Conservation (phyloP, 2,113 vertebrate genomes). For the Scartelaos histophorus region DNA sequence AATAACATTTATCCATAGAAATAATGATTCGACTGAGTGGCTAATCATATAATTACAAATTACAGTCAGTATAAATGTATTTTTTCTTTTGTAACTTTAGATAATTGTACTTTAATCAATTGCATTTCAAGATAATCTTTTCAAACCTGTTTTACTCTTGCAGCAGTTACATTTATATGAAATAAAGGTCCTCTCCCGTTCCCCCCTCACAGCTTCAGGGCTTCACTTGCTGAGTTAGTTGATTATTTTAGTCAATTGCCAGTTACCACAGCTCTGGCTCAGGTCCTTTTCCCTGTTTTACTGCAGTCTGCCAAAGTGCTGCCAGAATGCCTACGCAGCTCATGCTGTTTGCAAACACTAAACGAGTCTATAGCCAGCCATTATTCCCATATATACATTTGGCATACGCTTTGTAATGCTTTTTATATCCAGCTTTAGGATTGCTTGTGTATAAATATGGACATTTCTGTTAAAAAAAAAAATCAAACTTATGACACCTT, state of each 20-base stretch:
- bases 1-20: too few relatives aligned
- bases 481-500: neutral
- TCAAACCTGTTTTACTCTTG: too few relatives aligned
- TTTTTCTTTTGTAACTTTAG: neutral
- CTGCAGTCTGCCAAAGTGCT: slow-evolving; percentile 1
- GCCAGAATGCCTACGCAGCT: slow-evolving; percentile 2
- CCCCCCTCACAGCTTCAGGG: neutral
- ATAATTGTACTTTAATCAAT: neutral
- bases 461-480: neutral
- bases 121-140: too few relatives aligned
- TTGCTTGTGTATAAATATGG: neutral
- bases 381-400: slow-evolving; percentile 1
- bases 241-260: slow-evolving; percentile 1
- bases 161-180: too few relatives aligned
- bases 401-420: neutral
- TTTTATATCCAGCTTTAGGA: neutral
- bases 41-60: too few relatives aligned
- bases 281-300: neutral
- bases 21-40: too few relatives aligned
- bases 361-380: neutral
- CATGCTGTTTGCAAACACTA: neutral
- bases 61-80: neutral
- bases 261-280: neutral
- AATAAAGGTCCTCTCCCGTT: neutral
- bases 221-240: neutral